Percentiles rank a stretch among this genome's conserved stretches.
Conservation (phyloP, 1,140 invertebrate genomes). For the Dendroctonus ponderosae region DNA sequence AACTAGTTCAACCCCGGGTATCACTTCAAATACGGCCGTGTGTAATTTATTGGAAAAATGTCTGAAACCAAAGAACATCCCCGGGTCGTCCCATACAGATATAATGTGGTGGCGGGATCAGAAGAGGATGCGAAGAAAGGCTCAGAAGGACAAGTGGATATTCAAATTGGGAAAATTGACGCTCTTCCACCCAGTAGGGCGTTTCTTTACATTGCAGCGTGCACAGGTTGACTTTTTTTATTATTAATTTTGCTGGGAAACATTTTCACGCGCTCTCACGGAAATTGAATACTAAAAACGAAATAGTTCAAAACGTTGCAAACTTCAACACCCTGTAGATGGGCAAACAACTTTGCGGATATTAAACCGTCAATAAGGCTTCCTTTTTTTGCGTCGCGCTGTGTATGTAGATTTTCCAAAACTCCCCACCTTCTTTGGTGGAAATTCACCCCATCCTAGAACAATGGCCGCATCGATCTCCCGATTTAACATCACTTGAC, state of each 20-base stretch:
- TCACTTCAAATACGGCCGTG: no score
- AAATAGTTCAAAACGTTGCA: no score
- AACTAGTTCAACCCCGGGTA: no score
- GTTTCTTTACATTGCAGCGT: constrained; percentile 40
- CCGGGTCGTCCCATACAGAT: constrained; percentile 2
- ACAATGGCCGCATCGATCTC: neutral
- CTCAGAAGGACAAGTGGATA: constrained; percentile 4
- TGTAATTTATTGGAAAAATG: no score
- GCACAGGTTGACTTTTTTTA: constrained; percentile 34
- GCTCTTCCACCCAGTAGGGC: constrained; percentile 10
- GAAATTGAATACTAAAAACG: neutral
- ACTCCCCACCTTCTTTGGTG: neutral
- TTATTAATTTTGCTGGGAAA: neutral
- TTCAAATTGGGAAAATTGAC: constrained; percentile 4
- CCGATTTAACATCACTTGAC: neutral
- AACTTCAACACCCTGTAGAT: no score
- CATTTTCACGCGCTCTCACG: neutral
- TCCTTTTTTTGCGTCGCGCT: no score
- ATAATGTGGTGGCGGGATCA: constrained; percentile 9
- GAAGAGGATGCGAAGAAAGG: constrained; percentile 22
- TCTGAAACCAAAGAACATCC: no score
- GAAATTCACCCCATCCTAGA: neutral
- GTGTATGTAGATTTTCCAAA: neutral
- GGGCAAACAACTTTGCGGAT: no score
- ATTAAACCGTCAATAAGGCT: no score